These are phyloP conservation scores for Trachelipus rathkii DNA, from an alignment of 1,140 invertebrate genomes.

Conservation along the genomic window DNA sequence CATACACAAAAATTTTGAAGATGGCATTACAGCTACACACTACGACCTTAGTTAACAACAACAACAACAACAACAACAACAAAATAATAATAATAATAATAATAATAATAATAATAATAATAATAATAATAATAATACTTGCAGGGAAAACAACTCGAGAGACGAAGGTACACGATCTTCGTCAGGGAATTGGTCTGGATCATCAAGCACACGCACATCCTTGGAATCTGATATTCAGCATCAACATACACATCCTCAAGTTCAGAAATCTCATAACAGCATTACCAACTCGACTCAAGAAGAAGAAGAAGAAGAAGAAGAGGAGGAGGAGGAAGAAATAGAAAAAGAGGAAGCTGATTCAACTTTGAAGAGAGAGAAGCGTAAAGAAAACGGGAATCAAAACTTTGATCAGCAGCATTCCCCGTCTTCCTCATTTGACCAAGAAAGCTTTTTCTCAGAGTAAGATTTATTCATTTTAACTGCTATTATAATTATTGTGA, in stretches of 20 bases:
- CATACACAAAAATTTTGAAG: too few relatives aligned
- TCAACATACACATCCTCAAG: neutral
- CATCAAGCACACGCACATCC: slow-evolving; percentile 27
- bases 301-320: neutral
- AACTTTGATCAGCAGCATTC: neutral
- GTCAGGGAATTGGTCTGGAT: slow-evolving; percentile 29
- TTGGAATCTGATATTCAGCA: slow-evolving; percentile 21
- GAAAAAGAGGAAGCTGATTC: neutral
- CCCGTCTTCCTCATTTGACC: neutral
- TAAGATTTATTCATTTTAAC: neutral
- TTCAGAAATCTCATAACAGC: neutral
- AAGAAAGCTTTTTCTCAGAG: slow-evolving; percentile 8
- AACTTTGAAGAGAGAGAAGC: neutral
- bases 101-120: neutral
- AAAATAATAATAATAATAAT: neutral
- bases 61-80: too few relatives aligned
- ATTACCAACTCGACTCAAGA: neutral
- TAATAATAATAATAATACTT: slow-evolving; percentile 1
- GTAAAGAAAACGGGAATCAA: neutral
- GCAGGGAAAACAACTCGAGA: slow-evolving; percentile 16
- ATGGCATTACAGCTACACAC: too few relatives aligned
- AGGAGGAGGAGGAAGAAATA: neutral
- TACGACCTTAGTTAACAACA: too few relatives aligned
- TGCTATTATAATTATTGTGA: neutral
- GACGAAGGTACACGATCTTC: slow-evolving; percentile 29